Evolutionary conservation across 2,797 vertebrate species (phyloP).

Genomic region (Sebastiscus albofasciatus): DNA sequence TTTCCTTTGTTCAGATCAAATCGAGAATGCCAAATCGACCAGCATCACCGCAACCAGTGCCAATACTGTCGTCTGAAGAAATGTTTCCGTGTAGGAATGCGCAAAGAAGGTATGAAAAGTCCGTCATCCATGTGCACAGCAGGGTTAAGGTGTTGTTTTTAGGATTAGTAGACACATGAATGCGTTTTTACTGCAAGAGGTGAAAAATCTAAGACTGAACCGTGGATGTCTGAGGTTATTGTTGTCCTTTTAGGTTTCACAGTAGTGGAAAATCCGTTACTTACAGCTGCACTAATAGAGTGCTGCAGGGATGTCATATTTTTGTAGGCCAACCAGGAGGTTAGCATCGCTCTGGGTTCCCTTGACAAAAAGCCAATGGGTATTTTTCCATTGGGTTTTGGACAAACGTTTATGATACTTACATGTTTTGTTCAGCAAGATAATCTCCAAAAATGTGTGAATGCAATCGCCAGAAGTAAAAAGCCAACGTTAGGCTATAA

Average conservation of each 20-base stretch:
- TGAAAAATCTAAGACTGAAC: not conserved
- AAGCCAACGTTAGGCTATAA: too few species aligned
- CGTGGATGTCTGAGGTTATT: not conserved
- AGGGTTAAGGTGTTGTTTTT: not conserved
- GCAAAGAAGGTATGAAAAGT: slow-evolving; percentile 91
- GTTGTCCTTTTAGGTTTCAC: not conserved
- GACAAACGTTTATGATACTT: too few species aligned
- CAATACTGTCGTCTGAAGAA: slow-evolving; percentile 97
- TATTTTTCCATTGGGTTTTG: too few species aligned
- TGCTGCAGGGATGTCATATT: too few species aligned
- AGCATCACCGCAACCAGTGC: slow-evolving; percentile 98
- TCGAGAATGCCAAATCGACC: slow-evolving; percentile 97
- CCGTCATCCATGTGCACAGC: not conserved
- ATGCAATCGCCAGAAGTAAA: too few species aligned
- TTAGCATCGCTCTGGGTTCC: too few species aligned
- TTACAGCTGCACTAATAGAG: not conserved
- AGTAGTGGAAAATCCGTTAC: not conserved
- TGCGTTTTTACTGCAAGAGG: not conserved
- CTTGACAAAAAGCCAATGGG: rapidly evolving
- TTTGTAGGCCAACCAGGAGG: too few species aligned
- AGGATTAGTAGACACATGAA: not conserved
- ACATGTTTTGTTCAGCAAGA: too few species aligned
- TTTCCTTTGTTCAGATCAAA: slow-evolving; percentile 86
- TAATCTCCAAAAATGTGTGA: too few species aligned
- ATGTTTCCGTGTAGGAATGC: slow-evolving; percentile 96